A percentile compares a stretch with the other conserved stretches of the same genome.
These are phyloP conservation scores for Lysandra coridon DNA, from an alignment of 2,888 invertebrate genomes.

Conservation along the genomic window DNA sequence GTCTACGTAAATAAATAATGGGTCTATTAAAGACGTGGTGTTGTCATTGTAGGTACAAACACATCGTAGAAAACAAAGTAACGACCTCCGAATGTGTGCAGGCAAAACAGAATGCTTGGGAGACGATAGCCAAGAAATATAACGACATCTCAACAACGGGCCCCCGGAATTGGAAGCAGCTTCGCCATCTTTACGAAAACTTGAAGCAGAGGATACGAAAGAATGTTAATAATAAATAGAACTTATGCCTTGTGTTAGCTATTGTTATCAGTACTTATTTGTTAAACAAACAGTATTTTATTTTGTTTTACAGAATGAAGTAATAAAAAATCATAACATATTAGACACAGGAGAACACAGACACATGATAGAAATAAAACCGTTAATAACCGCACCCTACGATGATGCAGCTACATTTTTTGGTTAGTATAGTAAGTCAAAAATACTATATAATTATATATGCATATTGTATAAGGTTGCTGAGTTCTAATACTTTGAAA, in stretches of 20 bases:
- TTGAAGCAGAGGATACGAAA: slow-evolving; percentile 8
- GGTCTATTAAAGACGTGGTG: neutral
- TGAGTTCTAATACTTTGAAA: too few relatives aligned
- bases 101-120: slow-evolving; percentile 5
- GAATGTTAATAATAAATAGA: neutral
- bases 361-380: neutral
- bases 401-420: neutral
- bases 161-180: neutral
- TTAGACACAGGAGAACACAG: neutral
- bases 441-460: too few relatives aligned
- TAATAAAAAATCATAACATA: neutral
- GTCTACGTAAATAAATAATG: slow-evolving; percentile 4
- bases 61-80: neutral
- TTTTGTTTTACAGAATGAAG: neutral
- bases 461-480: too few relatives aligned
- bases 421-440: neutral
- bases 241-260: too few relatives aligned
- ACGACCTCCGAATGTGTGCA: slow-evolving; percentile 9
- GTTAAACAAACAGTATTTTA: neutral
- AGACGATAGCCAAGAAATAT: slow-evolving; percentile 2
- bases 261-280: neutral
- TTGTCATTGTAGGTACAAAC: neutral
- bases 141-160: slow-evolving; percentile 2
- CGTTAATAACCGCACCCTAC: neutral
- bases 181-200: slow-evolving; percentile 9